Conservation (phyloP, 2,113 vertebrate genomes). For the Cinclus mexicanus region DNA sequence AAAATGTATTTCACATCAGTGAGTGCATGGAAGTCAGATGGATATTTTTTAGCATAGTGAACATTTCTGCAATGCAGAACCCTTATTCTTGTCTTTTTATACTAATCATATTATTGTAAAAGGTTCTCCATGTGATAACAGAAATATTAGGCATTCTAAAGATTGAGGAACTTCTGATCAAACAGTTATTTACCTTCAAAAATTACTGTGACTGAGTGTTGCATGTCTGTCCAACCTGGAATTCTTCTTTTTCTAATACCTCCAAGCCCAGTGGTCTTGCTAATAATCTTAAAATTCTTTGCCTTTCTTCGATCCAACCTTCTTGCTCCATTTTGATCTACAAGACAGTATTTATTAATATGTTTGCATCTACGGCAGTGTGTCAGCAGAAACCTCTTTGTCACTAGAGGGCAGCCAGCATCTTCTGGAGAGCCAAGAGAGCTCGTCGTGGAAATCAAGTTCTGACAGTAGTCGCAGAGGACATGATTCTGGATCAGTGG, state of each 20-base stretch:
- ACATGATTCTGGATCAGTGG: conserved; percentile 61
- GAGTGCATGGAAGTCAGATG: neutral
- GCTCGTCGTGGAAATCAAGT: conserved; percentile 15
- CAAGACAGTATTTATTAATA: conserved; percentile 35
- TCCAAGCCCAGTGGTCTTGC: neutral
- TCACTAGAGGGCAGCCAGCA: conserved; percentile 84
- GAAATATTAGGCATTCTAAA: neutral
- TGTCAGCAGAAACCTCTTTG: conserved; percentile 60
- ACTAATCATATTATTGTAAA: neutral
- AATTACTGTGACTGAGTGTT: neutral
- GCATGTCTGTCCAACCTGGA: neutral
- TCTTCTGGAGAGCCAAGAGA: conserved; percentile 69
- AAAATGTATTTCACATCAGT: neutral
- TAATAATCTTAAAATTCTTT: neutral
- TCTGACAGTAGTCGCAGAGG: conserved; percentile 5
- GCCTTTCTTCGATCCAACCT: neutral
- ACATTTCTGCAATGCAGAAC: neutral
- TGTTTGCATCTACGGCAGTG: neutral
- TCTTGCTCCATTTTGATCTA: neutral
- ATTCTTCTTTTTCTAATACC: neutral
- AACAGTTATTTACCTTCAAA: neutral
- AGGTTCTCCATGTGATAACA: neutral
- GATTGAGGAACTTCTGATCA: neutral
- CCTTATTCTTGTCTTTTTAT: neutral
- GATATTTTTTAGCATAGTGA: neutral